Evolutionary conservation across 2,888 invertebrate genomes (phyloP), one percentile per base, ranked within the genome.

Genomic region (Drosophila pseudotalamancana): DNA sequence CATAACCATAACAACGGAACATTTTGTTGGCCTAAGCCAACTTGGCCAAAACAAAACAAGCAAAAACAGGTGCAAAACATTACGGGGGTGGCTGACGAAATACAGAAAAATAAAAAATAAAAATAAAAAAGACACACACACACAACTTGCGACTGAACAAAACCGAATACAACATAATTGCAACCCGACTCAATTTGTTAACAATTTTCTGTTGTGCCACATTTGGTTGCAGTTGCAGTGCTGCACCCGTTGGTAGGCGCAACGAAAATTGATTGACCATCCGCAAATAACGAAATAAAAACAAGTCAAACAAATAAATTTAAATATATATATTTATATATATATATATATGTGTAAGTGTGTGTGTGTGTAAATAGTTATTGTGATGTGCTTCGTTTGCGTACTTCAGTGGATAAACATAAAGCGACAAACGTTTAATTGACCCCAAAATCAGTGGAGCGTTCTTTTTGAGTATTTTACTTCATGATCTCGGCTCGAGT

Each of bases 401-500:
- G 56, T 68, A 76, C 66, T 53, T 63, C 71, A 72, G 42, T 72
- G 87, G 63, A 31, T 72, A 83, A 73, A 77, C 48, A 73, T 61
- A 80, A 87, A 84, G 49, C 68, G 50, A 63, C 57, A 57, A 72
- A 54, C 72, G 43, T 88, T 86, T 81, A 89, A 81, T 88, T 88
- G 88, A 79, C 77, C 84, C 73, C 76, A 88, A 88, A 89, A 66
- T 69, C 71, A 57, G 55, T 88, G 72, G 82, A 72, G 85, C 89
- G 77, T 86, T 64, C 43, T 59, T 37, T 54, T 70, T 60, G 23
- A 27, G n/a, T 27, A 42, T 18, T 27, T 25, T 18, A 37, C 31
- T 61, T 45, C n/a, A 51, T 40, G 27, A n/a, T 42, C 31, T 25
- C 27, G 11, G 27, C 11, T 5, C 16, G 21, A 19, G 39, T 23